These are phyloP conservation scores for Patiria miniata DNA, from an alignment of 35 echinoderm and acorn worm species.

Conservation along the genomic window DNA sequence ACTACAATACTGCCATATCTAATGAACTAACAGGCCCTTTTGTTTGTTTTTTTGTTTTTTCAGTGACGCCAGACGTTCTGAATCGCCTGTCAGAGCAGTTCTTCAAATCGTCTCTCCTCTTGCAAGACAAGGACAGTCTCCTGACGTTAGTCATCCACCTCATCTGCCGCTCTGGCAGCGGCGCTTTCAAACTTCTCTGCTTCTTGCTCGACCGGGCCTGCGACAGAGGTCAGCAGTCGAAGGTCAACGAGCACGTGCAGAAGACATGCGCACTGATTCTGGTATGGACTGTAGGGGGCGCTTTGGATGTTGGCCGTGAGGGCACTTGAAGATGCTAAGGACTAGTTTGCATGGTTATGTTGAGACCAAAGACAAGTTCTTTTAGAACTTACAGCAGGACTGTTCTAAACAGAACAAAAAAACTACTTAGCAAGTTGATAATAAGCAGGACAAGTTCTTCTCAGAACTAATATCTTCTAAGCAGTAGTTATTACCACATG, in stretches of 20 bases:
- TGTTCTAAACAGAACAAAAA: too few relatives aligned
- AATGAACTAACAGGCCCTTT: too few relatives aligned
- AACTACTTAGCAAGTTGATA: too few relatives aligned
- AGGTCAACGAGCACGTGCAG: constrained; percentile 71
- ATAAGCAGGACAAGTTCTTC: too few relatives aligned
- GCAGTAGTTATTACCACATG: too few relatives aligned
- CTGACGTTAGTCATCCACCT: constrained; percentile 90
- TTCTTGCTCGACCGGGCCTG: constrained; percentile 81
- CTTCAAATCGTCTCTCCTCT: constrained; percentile 70
- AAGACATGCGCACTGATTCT: constrained; percentile 83
- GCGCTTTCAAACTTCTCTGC: constrained; percentile 79
- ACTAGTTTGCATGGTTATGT: neutral
- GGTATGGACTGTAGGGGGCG: constrained; percentile 24
- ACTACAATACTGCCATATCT: too few relatives aligned
- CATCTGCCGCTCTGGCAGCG: constrained; percentile 91
- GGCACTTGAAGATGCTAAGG: neutral
- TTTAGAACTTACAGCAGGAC: too few relatives aligned
- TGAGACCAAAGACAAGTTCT: neutral
- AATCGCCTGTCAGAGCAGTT: constrained; percentile 83
- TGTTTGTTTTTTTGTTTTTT: constrained; percentile 17
- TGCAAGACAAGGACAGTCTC: constrained; percentile 82
- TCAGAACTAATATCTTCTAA: too few relatives aligned
- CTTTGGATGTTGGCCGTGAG: too few relatives aligned
- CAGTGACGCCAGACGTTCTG: constrained; percentile 90
- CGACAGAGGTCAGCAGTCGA: constrained; percentile 4